These are phyloP conservation scores for Enteromius trimaculatus DNA, from an alignment of 2,797 vertebrate genomes.

Conservation along the genomic window DNA sequence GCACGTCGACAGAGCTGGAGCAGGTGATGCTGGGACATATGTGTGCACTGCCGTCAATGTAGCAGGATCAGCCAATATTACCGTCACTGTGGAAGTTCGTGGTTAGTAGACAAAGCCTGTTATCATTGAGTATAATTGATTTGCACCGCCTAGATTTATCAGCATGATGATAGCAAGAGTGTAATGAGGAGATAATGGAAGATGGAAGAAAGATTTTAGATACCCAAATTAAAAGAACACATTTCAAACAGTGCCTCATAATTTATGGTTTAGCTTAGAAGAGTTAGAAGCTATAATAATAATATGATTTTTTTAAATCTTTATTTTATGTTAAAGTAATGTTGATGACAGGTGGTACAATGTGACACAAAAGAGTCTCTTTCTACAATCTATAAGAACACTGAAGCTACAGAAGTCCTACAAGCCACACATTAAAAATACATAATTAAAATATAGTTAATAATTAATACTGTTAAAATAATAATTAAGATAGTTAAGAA, in stretches of 20 bases:
- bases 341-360: neutral
- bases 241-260: neutral
- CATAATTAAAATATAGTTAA: neutral
- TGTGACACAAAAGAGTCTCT: neutral
- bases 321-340: neutral
- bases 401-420: neutral
- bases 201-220: neutral
- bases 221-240: neutral
- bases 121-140: neutral
- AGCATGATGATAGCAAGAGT: neutral
- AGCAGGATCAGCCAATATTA: slow-evolving; percentile 80
- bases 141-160: neutral
- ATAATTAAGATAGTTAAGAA: neutral
- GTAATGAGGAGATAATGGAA: neutral
- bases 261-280: neutral
- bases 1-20: slow-evolving; percentile 73
- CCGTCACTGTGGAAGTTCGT: slow-evolving; percentile 80
- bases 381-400: neutral
- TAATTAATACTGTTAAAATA: neutral
- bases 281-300: neutral
- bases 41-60: slow-evolving; percentile 85
- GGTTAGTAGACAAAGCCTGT: slow-evolving; percentile 70
- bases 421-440: neutral
- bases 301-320: neutral
- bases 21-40: slow-evolving; percentile 82